Evolutionary conservation across 2,113 vertebrate species (phyloP).

Genomic region (Cyrtonyx montezumae): DNA sequence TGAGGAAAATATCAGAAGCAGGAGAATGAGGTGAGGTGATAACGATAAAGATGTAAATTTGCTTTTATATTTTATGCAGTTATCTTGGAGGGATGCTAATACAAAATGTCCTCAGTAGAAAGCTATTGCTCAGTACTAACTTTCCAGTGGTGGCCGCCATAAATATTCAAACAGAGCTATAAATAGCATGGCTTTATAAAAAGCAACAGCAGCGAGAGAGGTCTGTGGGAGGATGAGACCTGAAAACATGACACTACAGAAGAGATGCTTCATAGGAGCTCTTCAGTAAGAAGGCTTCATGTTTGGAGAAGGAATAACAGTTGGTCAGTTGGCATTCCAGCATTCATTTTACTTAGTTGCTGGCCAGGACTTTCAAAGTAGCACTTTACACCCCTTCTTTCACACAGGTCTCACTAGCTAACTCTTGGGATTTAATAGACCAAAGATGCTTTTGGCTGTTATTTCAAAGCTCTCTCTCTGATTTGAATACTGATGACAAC

Average conservation of each 20-base stretch:
- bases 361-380: conserved; percentile 5
- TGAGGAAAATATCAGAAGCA: neutral
- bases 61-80: neutral
- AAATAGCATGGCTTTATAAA: neutral
- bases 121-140: neutral
- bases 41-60: neutral
- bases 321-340: neutral
- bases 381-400: neutral
- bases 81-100: neutral
- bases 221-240: neutral
- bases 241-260: neutral
- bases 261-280: conserved; percentile 11
- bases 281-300: neutral
- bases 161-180: neutral
- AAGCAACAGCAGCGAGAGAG: neutral
- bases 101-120: neutral
- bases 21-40: neutral
- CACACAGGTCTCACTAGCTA: conserved; percentile 25
- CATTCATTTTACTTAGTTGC: neutral
- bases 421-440: neutral
- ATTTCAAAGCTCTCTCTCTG: neutral
- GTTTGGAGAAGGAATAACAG: neutral
- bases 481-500: neutral
- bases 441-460: neutral
- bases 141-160: neutral